Percentiles rank a stretch among this genome's conserved stretches.
These are phyloP conservation scores for Fistularia commersonii DNA, from an alignment of 2,797 vertebrate species.

Conservation along the genomic window DNA sequence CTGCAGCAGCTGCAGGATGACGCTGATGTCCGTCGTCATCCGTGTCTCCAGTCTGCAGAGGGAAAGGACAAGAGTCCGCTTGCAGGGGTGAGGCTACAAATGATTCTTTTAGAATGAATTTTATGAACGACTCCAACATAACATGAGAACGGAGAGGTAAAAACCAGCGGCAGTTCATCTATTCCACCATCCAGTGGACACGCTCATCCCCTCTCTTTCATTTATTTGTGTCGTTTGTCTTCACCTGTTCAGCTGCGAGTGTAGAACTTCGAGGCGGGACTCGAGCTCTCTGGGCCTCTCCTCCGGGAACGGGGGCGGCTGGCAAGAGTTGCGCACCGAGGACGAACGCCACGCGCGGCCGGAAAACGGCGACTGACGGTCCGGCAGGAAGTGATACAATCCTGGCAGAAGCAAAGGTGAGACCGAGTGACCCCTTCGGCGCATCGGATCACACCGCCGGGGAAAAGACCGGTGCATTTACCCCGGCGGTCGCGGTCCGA, in stretches of 20 bases:
- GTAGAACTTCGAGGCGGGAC: constrained; percentile 84
- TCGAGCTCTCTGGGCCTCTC: constrained; percentile 79
- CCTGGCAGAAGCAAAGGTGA: constrained; percentile 51
- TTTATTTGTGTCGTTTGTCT: background rate
- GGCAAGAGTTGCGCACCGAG: constrained; percentile 67
- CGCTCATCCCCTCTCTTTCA: background rate
- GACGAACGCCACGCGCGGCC: constrained; percentile 73
- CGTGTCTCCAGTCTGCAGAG: constrained; percentile 86
- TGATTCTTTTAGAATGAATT: too few relatives aligned
- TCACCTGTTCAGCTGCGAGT: constrained; percentile 90
- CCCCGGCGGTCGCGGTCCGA: constrained; percentile 58
- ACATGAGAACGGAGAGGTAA: too few relatives aligned
- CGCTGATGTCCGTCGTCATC: constrained; percentile 87
- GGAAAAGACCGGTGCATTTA: constrained; percentile 17
- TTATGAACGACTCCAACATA: too few relatives aligned
- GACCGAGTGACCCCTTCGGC: constrained; percentile 43
- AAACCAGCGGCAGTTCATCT: too few relatives aligned
- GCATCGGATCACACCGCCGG: background rate
- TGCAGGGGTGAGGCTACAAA: background rate
- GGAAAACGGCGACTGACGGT: constrained; percentile 55
- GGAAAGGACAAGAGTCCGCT: background rate
- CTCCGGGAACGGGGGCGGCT: constrained; percentile 65
- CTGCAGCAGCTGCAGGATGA: constrained; percentile 91
- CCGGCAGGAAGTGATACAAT: constrained; percentile 82
- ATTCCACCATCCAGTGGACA: too few relatives aligned